A percentile compares a stretch with the other conserved stretches of the same genome.
Conservation (phyloP, 2,113 vertebrate genomes). For the Perccottus glenii region DNA sequence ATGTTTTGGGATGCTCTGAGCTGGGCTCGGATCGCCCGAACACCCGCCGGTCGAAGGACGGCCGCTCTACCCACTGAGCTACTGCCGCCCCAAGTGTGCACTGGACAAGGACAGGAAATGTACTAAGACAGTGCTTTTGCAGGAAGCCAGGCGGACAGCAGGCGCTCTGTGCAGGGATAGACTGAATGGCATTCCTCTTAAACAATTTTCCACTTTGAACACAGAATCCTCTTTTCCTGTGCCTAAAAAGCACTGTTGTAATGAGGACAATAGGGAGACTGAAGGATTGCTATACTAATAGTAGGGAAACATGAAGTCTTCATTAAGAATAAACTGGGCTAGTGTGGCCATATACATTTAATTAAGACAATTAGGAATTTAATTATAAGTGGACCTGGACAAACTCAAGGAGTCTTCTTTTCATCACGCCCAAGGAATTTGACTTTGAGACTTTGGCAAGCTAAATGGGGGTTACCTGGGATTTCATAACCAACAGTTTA, state of each 20-base stretch:
- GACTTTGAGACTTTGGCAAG: background rate
- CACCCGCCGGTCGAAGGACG: too few species aligned
- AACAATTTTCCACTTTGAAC: constrained; percentile 50
- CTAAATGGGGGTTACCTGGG: too few species aligned
- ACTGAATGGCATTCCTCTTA: constrained; percentile 44
- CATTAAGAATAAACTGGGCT: constrained; percentile 25
- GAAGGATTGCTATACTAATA: constrained; percentile 13
- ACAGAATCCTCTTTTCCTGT: constrained; percentile 43
- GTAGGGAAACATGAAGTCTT: constrained; percentile 25
- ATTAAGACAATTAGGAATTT: constrained; percentile 7
- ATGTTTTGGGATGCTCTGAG: too few species aligned
- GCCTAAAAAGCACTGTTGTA: constrained; percentile 30
- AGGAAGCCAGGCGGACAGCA: constrained; percentile 35
- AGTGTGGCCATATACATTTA: constrained; percentile 25
- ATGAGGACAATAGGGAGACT: constrained; percentile 17
- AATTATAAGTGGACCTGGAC: constrained; percentile 22
- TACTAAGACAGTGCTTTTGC: constrained; percentile 18
- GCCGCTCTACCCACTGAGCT: too few species aligned
- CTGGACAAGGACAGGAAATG: constrained; percentile 2
- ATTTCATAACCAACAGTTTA: too few species aligned
- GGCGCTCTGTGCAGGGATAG: constrained; percentile 29
- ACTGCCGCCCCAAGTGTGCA: background rate
- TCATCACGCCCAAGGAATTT: background rate
- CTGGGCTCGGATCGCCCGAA: too few species aligned
- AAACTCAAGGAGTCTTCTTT: background rate